Conservation (phyloP, 2,888 invertebrate genomes). For the Sisyra nigra region DNA sequence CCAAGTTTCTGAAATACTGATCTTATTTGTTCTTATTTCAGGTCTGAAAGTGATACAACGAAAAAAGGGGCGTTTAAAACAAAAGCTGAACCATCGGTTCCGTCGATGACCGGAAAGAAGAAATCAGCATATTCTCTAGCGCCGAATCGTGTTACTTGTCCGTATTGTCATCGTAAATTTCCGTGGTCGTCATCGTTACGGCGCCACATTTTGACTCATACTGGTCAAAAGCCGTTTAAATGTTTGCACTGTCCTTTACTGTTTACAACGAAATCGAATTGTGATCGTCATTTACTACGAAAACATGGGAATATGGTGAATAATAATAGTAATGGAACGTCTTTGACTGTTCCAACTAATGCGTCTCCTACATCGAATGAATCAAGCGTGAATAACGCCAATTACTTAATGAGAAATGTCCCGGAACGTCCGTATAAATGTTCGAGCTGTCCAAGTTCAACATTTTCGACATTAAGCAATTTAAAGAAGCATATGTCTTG, state of each 20-base stretch:
- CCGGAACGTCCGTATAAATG: constrained; percentile 69
- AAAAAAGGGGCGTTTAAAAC: constrained; percentile 8
- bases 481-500: constrained; percentile 61
- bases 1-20: not conserved
- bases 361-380: constrained; percentile 10
- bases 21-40: constrained; percentile 22
- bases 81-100: constrained; percentile 14
- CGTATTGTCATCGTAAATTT: constrained; percentile 85
- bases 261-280: constrained; percentile 94
- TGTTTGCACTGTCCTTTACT: constrained; percentile 85
- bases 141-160: constrained; percentile 85
- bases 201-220: constrained; percentile 90
- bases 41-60: constrained; percentile 45
- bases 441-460: constrained; percentile 64
- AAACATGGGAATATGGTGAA: constrained; percentile 55
- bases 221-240: constrained; percentile 91
- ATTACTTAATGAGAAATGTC: constrained; percentile 43
- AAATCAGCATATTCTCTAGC: constrained; percentile 91
- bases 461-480: constrained; percentile 64
- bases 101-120: constrained; percentile 48
- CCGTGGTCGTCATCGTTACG: constrained; percentile 93
- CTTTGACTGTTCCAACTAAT: constrained; percentile 20
- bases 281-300: constrained; percentile 81
- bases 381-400: constrained; percentile 18
- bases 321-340: constrained; percentile 24